A percentile compares a stretch with the other conserved stretches of the same genome.
These are phyloP conservation scores for Lagocephalus sceleratus DNA, from an alignment of 2,797 vertebrate genomes.

Conservation along the genomic window DNA sequence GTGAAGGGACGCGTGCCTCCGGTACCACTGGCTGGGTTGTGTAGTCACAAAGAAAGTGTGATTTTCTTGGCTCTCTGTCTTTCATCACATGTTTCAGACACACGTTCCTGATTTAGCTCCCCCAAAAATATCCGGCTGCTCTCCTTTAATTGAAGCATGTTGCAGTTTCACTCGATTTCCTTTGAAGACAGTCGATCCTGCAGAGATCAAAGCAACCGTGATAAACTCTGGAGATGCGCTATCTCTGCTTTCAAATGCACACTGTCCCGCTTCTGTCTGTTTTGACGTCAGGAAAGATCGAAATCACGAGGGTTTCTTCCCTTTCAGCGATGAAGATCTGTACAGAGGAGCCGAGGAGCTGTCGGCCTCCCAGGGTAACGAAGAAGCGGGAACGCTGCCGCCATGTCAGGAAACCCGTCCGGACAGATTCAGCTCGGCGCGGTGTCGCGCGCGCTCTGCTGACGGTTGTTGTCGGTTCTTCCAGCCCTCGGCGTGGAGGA, in stretches of 20 bases:
- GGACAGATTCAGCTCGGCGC: too few species aligned
- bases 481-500: conserved; percentile 63
- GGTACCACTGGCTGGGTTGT: too few species aligned
- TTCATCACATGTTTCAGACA: too few species aligned
- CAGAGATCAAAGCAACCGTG: too few species aligned
- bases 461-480: background rate
- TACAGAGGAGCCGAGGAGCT: conserved; percentile 89
- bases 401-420: too few species aligned
- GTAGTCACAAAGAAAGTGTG: too few species aligned
- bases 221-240: background rate
- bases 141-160: too few species aligned
- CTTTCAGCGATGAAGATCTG: conserved; percentile 84
- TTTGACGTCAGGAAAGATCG: background rate
- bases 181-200: too few species aligned
- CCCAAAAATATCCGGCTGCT: too few species aligned
- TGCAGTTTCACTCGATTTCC: too few species aligned
- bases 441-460: background rate
- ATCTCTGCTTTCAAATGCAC: background rate
- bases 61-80: background rate
- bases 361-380: conserved; percentile 56
- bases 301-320: background rate
- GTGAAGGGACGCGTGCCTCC: conserved; percentile 5
- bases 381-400: conserved; percentile 21
- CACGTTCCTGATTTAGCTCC: background rate
- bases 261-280: too few species aligned